Evolutionary conservation across 2,797 vertebrate species (phyloP), one percentile per base, ranked within the genome.

Genomic region (Phaenicophaeus curvirostris): DNA sequence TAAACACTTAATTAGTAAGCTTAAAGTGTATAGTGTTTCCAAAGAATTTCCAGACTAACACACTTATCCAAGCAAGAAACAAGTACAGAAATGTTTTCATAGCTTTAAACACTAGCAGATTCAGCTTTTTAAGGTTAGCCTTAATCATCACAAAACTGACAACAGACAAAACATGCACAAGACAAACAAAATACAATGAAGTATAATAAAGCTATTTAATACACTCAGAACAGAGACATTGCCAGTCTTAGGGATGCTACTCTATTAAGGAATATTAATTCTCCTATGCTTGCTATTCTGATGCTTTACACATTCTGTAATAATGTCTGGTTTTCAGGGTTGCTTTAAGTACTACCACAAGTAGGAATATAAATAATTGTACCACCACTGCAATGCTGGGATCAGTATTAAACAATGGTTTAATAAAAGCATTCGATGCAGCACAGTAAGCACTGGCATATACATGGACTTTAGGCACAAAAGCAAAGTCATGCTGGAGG

Each of bases 391-490:
- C 31, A 84, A 28, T 58, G 31, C 13, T 76, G 58, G 30, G 72
- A 68, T 76, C 11, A 39, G 28, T 30, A 57, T 21, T 62, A 80
- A 62, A 62, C 28, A 44, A 57, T 2, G 21, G 46, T 48, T 23
- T 48, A 48, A 48, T 15, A 48, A 48, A 48, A 48, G 46, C 46
- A 48, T 48, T 35, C 1, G 0, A 39, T 12, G 16, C 16, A 75
- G 31, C 2, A 1, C 8, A 69, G 25, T 6, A 4, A 1, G 41
- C 14, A 27, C 31, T 24, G 7, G 28, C 0, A 1, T 21, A 50
- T 63, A 23, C 0, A 1, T 13, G 33, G 27, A 14, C 31, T 67
- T 44, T 23, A 72, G 25, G 28, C 41, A 41, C 31, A 55, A 58
- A 76, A 67, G 27, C 3, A 1, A 87, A 53, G 46, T 14, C 1